phyloP scores from a whole-genome alignment of 1,140 invertebrate species.

The Holotrichia oblita region DNA sequence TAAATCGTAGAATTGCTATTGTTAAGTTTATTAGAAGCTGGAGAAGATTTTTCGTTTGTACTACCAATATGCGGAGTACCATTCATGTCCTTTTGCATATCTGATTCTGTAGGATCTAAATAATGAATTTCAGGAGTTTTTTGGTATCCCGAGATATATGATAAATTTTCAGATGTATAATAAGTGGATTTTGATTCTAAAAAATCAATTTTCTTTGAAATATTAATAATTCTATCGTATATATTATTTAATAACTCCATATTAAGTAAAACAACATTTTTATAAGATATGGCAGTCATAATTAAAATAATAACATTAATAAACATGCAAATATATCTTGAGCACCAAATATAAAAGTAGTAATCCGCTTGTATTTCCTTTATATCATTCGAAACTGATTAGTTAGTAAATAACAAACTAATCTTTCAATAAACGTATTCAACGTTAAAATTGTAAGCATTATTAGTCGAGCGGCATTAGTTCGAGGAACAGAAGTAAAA shows the following conservation, averaged over 20 bases:
- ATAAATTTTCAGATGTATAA: not conserved
- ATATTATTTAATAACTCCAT: conserved; percentile 48
- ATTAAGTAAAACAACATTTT: conserved; percentile 48
- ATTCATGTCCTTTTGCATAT: conserved; percentile 21
- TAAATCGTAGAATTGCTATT: not conserved
- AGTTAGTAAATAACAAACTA: conserved; percentile 45
- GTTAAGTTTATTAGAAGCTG: not conserved
- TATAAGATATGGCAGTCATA: conserved; percentile 47
- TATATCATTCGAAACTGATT: not conserved
- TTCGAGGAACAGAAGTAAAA: conserved; percentile 55
- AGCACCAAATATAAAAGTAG: conserved; percentile 52
- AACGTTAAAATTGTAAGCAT: conserved; percentile 51
- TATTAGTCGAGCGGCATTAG: conserved; percentile 51
- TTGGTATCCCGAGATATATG: not conserved
- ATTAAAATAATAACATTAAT: conserved; percentile 47
- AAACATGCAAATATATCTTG: conserved; percentile 52
- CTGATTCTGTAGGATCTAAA: not conserved
- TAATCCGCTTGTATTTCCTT: conserved; percentile 43
- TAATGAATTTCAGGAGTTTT: conserved; percentile 18
- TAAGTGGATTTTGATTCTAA: not conserved
- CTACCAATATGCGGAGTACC: not conserved
- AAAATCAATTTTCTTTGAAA: conserved; percentile 19
- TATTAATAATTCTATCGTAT: not conserved
- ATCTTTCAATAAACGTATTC: conserved; percentile 54
- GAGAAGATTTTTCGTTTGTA: not conserved